These are phyloP conservation scores for Rhinichthys klamathensis DNA, from an alignment of 2,113 vertebrate genomes.

Conservation along the genomic window DNA sequence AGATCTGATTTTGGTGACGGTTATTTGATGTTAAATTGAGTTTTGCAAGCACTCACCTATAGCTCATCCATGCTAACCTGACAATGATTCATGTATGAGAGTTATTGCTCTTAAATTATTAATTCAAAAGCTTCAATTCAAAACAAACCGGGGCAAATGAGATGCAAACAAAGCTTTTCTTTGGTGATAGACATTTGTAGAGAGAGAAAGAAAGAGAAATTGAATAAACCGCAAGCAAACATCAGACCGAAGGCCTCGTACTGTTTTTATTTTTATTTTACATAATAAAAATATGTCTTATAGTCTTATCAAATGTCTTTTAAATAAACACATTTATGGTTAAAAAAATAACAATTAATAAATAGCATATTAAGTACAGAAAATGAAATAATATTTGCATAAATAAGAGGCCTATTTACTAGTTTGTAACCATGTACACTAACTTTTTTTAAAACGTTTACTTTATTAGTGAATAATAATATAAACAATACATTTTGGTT, in stretches of 20 bases:
- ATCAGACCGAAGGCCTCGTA: not conserved
- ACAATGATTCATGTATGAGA: slow-evolving; percentile 37
- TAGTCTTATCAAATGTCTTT: no score
- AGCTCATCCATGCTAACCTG: slow-evolving; percentile 30
- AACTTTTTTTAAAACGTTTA: not conserved
- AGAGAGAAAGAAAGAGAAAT: slow-evolving; percentile 23
- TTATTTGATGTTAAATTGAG: slow-evolving; percentile 38
- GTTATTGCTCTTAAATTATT: slow-evolving; percentile 41
- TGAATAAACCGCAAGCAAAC: not conserved
- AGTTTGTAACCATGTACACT: not conserved
- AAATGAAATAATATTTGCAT: no score
- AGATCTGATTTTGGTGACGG: slow-evolving; percentile 19
- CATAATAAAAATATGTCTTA: no score
- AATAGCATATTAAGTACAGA: no score
- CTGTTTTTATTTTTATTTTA: no score
- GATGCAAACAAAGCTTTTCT: slow-evolving; percentile 10
- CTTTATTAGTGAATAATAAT: no score
- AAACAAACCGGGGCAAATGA: not conserved
- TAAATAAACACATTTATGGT: no score
- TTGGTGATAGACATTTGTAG: not conserved
- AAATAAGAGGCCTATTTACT: no score
- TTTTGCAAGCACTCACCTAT: slow-evolving; percentile 18
- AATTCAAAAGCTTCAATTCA: slow-evolving; percentile 24
- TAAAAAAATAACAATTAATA: no score
- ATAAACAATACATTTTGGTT: no score